A percentile compares a stretch with the other conserved stretches of the same genome.
phyloP scores from a whole-genome alignment of 2,888 invertebrate genomes.

The Hartigia nigra region DNA sequence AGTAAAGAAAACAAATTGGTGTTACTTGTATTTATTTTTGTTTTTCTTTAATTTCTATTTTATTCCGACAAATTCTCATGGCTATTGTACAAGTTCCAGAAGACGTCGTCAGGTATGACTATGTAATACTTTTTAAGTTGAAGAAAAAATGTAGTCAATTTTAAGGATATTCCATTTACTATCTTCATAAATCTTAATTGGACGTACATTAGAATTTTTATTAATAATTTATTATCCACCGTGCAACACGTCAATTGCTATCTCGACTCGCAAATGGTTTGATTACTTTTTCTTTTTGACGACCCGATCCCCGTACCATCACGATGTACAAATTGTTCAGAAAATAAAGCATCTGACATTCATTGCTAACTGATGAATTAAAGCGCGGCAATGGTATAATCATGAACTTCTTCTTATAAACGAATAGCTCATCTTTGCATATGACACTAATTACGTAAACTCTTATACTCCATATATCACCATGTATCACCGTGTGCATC shows the following conservation, averaged over 20 bases:
- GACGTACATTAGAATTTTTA: not conserved
- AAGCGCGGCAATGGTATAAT: not conserved
- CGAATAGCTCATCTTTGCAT: not conserved
- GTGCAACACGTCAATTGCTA: too few relatives aligned
- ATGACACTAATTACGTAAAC: not conserved
- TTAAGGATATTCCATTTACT: not conserved
- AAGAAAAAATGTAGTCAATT: not conserved
- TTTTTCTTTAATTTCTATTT: not conserved
- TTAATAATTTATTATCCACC: not conserved
- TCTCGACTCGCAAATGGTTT: too few relatives aligned
- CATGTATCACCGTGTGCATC: not conserved
- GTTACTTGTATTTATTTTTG: not conserved
- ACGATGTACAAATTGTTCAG: not conserved
- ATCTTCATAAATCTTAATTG: not conserved
- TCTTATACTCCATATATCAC: not conserved
- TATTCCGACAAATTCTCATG: not conserved
- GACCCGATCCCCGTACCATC: too few relatives aligned
- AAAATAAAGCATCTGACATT: not conserved
- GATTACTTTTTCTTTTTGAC: too few relatives aligned
- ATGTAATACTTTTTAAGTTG: not conserved
- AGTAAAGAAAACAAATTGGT: not conserved
- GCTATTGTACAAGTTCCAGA: not conserved
- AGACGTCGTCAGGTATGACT: not conserved
- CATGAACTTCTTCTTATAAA: not conserved
- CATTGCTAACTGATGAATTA: not conserved